A percentile compares a stretch with the other conserved stretches of the same genome.
phyloP scores from a whole-genome alignment of 2,888 invertebrate genomes.

The Druceiella hillmani region DNA sequence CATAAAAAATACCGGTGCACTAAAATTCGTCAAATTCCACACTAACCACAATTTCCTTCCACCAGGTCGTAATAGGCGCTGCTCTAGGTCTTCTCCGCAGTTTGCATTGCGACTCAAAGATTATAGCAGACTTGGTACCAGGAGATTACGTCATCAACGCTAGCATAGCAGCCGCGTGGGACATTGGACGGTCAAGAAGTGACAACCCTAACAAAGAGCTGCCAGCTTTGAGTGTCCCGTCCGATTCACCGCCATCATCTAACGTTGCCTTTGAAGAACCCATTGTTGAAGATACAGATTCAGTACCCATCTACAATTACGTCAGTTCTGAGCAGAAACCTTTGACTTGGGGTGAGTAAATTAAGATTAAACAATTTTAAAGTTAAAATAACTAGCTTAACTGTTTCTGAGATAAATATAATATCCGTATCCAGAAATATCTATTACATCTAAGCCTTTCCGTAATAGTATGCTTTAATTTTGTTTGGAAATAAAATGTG shows the following conservation, averaged over 20 bases:
- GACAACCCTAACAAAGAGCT: slow-evolving; percentile 38
- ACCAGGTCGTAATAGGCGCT: slow-evolving; percentile 54
- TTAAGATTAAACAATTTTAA: no score
- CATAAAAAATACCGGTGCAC: no score
- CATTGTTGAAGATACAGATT: slow-evolving; percentile 17
- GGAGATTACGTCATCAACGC: slow-evolving; percentile 74
- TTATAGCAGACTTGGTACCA: slow-evolving; percentile 69
- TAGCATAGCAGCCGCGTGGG: slow-evolving; percentile 64
- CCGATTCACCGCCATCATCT: slow-evolving; percentile 34
- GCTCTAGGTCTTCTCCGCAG: slow-evolving; percentile 68
- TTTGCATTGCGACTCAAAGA: slow-evolving; percentile 58
- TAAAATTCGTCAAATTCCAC: no score
- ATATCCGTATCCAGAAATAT: no score
- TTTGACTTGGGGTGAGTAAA: slow-evolving; percentile 62
- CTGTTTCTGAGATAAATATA: no score
- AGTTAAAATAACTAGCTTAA: no score
- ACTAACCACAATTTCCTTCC: slow-evolving; percentile 19
- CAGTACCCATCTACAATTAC: slow-evolving; percentile 69
- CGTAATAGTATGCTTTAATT: no score
- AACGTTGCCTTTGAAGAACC: no score
- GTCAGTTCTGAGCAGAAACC: slow-evolving; percentile 77
- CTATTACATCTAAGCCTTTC: no score
- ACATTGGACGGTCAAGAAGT: slow-evolving; percentile 40
- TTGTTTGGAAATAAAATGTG: no score
- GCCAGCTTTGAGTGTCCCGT: slow-evolving; percentile 21